Percentiles rank a stretch among this genome's conserved stretches.
phyloP scores from a whole-genome alignment of 2,797 vertebrate genomes.

The Ambastaia sidthimunki region DNA sequence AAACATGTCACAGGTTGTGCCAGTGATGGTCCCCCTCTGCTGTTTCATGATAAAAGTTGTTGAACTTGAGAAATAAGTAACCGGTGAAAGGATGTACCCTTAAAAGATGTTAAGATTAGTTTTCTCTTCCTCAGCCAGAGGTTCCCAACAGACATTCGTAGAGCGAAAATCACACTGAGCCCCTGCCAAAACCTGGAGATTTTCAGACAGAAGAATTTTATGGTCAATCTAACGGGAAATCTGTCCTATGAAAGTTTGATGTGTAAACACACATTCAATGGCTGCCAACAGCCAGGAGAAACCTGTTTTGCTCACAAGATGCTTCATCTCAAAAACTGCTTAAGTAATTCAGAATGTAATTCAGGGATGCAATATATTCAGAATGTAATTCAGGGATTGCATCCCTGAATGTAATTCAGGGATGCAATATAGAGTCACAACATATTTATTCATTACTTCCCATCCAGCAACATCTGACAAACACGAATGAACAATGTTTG shows the following conservation, averaged over 20 bases:
- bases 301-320: not conserved
- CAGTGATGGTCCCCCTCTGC: not conserved
- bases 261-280: conserved; percentile 8
- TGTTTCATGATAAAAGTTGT: not conserved
- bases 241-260: conserved; percentile 24
- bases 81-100: not conserved
- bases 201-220: not conserved
- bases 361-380: not conserved
- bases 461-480: not conserved
- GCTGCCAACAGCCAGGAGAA: conserved; percentile 1
- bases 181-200: not conserved
- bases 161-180: not conserved
- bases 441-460: not conserved
- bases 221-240: conserved; percentile 10
- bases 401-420: conserved; percentile 10
- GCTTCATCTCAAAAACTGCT: too few species aligned
- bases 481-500: not conserved
- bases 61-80: conserved; percentile 34
- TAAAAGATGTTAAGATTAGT: not conserved
- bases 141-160: not conserved
- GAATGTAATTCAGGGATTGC: conserved; percentile 6
- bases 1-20: not conserved
- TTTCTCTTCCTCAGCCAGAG: conserved; percentile 6
- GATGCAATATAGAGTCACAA: not conserved
- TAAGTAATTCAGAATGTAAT: too few species aligned